Base-by-base conservation (phyloP, 2,113 vertebrate species). In the Lycaon pictus region DNA sequence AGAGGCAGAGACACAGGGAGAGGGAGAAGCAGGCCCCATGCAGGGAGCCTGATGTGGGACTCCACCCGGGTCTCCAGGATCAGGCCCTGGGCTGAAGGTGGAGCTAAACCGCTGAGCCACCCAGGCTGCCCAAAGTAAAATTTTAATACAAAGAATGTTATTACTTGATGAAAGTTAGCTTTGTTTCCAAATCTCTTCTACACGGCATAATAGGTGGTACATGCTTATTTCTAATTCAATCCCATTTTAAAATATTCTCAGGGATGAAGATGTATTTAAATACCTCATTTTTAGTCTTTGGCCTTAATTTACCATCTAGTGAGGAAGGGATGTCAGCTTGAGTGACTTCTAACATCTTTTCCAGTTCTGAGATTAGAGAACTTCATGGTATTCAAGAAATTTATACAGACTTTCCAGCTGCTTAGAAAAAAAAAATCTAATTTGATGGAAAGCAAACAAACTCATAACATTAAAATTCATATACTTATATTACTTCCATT, bases 341-440 rank as follows among this genome's bases (percentile, higher is more conserved):
- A 67, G 29, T 86, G 91, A 93, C 67, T 91, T 79, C n/a, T 88
- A 62, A 92, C 11, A 32, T n/a, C 51, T 56, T 90, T 96, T 80
- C 43, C 11, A 60, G 51, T 9, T n/a, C 16, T 27, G 43, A 62
- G 55, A 56, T 7, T 19, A 5, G 51, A 92, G 67, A 96, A 98
- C 93, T 93, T 79, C 83, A 90, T 87, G 79, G n/a, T 96, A 97
- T 96, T 97, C 86, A 92, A 77, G 84, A 43, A 94, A 95, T 97
- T 98, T 93, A 96, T 88, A 84, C 87, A 94, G 76, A 96, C 76
- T 98, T 96, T 65, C 92, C 92, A 89, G 86, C 92, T 90, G 74
- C 63, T 82, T 97, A 96, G 90, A 88, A 88, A 97, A 98, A 98
- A 97, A 98, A 98, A 97, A 56, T 25, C 74, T 51, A 63, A n/a